Base-by-base conservation (phyloP, 2,113 vertebrate genomes). In the Chroicocephalus ridibundus region DNA sequence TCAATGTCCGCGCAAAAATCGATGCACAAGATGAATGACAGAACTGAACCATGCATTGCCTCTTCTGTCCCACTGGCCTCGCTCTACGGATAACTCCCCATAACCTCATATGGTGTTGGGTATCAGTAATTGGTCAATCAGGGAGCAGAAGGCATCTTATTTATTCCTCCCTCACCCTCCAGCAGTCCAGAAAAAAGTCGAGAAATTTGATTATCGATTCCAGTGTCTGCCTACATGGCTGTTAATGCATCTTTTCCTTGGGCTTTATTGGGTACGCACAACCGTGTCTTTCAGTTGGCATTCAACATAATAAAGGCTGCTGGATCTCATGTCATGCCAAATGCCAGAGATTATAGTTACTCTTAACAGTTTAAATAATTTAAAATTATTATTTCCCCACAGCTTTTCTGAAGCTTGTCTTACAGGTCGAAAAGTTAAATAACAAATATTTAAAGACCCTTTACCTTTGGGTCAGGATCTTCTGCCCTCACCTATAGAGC, bases 11-110 rank as follows among this genome's bases (percentile, higher is more conserved):
- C 71, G 58, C 19, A 82, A 86, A 86, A 64, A 85, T 40, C 18
- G 4, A 15, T 36, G 27, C 70, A 64, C 2, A 19, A 90, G 47
- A 38, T 32, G 38, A 89, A 58, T 5, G 47, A 68, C 61, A 82
- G 66, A 80, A 65, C 54, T 54, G 83, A 65, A 81, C 29, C 5
- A 2, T 7, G 40, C 10, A 10, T 9, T 42, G 26, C 11, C 58
- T 54, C 42, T 5, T 61, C 68, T 57, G 52, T 54, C 58, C 76
- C 42, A 34, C 0, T 5, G 47, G 54, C 29, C 55, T 68, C 1
- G 0, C 32, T 27, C 31, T 58, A 15, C 1, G 0, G 21, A 13
- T 22, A 69, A 46, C 5, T 42, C 31, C 54, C 44, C 4, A 2
- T 13, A 65, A 84, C 15, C 47, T 74, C 55, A 29, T 4, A 22